Evolutionary conservation across 2,888 invertebrate genomes (phyloP), one percentile per base, ranked within the genome.

Genomic region (Pollenia labialis): DNA sequence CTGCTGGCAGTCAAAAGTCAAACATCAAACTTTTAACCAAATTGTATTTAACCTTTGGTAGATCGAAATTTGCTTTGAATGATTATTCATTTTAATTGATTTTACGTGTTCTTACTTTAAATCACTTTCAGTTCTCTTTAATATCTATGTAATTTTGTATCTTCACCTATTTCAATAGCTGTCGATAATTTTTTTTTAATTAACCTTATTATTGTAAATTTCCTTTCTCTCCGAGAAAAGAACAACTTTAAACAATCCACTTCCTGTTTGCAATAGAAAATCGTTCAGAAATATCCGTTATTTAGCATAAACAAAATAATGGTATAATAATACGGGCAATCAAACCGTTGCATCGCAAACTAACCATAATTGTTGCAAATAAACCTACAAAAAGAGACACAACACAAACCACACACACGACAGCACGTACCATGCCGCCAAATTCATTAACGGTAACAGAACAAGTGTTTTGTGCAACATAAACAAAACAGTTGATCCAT

Each of bases 391-490:
- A 40, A 79, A 71, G 18, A 12, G 7, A n/a, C 16, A 75, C 72
- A 48, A 40, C 23, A 4, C 4, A 56, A 23, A 23, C 23, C 40
- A 64, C 64, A 76, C 72, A 48, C 23, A 52, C 16, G 1, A 23
- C 46, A 40, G 50, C 42, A 58, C 44, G 23, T 14, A 75, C 62
- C 60, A 74, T 52, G 66, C 87, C 76, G 82, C 58, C 68, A 82
- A 85, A 81, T 60, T 75, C 74, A 85, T 82, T 85, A 87, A 85
- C 81, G 83, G 79, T 52, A 81, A 85, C 58, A 50, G 71, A 86
- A 87, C 86, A 85, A 85, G 76, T 86, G 77, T 82, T 68, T 56
- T 74, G 46, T 58, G 74, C 68, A 74, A 44, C 76, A 77, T 64
- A 48, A 84, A 69, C 74, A 80, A 68, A 58, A 80, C 62, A 18